Percentiles rank a stretch among this genome's conserved stretches.
Conservation (phyloP, 2,113 vertebrate species). For the Dolichallabes microphthalmus region DNA sequence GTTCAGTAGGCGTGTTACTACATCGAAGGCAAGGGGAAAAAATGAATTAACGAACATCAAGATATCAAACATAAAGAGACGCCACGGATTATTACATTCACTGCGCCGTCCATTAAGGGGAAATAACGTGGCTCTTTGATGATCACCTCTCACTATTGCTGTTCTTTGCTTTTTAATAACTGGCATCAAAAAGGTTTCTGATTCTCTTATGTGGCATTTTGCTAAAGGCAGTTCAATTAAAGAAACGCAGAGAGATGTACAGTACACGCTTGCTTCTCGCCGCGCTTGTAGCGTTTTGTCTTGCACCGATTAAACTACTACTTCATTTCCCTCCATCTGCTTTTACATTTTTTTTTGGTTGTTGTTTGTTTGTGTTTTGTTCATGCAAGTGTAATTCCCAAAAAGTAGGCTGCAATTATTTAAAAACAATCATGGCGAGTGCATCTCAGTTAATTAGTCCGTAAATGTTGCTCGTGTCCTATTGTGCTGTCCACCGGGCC, state of each 20-base stretch:
- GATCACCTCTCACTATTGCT: neutral
- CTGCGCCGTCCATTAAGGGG: neutral
- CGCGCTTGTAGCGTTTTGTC: neutral
- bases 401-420: constrained; percentile 55
- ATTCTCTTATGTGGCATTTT: neutral
- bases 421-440: constrained; percentile 56
- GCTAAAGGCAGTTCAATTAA: constrained; percentile 7
- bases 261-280: neutral
- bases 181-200: neutral
- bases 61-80: neutral
- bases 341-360: no score
- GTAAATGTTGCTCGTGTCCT: constrained; percentile 66
- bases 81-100: neutral
- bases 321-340: neutral
- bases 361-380: neutral
- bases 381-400: constrained; percentile 46
- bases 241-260: neutral
- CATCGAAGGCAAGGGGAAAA: no score
- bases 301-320: constrained; percentile 35
- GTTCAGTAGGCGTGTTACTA: neutral
- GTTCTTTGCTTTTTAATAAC: neutral
- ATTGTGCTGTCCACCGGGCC: constrained; percentile 59
- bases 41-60: neutral
- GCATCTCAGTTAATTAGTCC: constrained; percentile 66
- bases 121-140: neutral